Conservation (phyloP, 2,888 invertebrate genomes). For the Pelosia muscerda region DNA sequence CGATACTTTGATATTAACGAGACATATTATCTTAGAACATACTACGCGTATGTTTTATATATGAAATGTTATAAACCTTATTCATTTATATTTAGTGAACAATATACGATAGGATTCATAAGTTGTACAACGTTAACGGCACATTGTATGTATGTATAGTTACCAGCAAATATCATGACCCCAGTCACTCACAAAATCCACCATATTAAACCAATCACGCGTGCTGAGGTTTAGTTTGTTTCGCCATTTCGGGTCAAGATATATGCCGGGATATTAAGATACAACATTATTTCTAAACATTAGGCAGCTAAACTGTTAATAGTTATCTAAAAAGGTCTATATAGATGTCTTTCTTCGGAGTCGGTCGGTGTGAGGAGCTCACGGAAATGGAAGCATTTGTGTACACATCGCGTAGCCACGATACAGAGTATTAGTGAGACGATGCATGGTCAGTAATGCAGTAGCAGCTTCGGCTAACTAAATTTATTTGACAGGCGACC, state of each 20-base stretch:
- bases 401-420: not conserved
- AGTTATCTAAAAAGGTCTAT: not conserved
- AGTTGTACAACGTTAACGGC: constrained; percentile 6
- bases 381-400: not conserved
- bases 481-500: not conserved
- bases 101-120: constrained; percentile 5
- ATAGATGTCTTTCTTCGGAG: not conserved
- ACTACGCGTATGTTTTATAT: not conserved
- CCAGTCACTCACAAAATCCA: too few species aligned
- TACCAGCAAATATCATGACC: too few species aligned
- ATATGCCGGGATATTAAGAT: too few species aligned
- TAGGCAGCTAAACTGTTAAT: not conserved
- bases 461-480: not conserved
- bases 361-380: not conserved
- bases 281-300: not conserved
- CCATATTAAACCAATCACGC: too few species aligned
- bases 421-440: not conserved
- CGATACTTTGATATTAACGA: not conserved
- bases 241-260: too few species aligned
- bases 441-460: too few species aligned
- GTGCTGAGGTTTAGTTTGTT: too few species aligned
- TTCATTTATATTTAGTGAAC: not conserved
- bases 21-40: not conserved
- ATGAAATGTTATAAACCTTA: constrained; percentile 7
- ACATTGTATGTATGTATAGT: not conserved